These are phyloP conservation scores for Bombyx huttoni DNA, from an alignment of 2,888 invertebrate genomes.

Conservation along the genomic window DNA sequence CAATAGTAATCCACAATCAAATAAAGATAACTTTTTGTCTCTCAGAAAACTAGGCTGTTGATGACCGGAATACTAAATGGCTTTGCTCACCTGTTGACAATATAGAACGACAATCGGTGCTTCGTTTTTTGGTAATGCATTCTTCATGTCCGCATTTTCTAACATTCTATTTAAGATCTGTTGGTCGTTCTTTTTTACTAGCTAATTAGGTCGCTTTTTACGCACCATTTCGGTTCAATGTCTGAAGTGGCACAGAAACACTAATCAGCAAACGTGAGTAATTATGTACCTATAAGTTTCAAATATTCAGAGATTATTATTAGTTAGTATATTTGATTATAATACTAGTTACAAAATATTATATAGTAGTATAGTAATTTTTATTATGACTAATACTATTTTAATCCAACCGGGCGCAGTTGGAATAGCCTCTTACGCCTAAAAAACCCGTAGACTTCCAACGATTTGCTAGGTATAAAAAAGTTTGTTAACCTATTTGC, in stretches of 20 bases:
- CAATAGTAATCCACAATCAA: neutral
- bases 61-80: conserved; percentile 3
- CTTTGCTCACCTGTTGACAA: conserved; percentile 1
- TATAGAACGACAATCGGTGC: neutral
- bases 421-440: too few species aligned
- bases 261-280: too few species aligned
- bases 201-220: neutral
- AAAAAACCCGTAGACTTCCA: too few species aligned
- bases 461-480: too few species aligned
- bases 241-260: neutral
- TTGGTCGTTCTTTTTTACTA: neutral
- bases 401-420: too few species aligned
- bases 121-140: neutral
- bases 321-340: too few species aligned
- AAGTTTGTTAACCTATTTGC: too few species aligned
- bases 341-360: too few species aligned
- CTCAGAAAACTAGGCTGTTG: conserved; percentile 1
- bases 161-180: neutral
- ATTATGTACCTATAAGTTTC: too few species aligned
- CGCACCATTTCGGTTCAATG: neutral
- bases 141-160: neutral
- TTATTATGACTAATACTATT: too few species aligned
- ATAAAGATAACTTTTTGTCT: neutral
- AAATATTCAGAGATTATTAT: too few species aligned
- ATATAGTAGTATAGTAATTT: too few species aligned